phyloP scores from a whole-genome alignment of 2,113 vertebrate species.

The Arizona elegans region DNA sequence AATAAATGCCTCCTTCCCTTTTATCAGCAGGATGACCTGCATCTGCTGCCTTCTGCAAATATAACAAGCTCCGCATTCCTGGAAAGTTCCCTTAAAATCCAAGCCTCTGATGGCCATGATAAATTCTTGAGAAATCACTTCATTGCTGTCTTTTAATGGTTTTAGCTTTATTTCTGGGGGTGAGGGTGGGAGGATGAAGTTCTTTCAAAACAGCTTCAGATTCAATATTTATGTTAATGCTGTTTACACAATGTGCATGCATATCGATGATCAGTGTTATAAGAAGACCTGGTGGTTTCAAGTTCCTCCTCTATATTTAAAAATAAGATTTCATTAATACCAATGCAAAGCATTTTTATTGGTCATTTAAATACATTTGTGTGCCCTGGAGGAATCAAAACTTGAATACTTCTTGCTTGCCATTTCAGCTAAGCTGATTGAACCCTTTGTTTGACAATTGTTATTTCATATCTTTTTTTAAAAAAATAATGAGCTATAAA shows the following conservation, averaged over 20 bases:
- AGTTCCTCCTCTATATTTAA: not conserved
- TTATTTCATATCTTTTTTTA: not conserved
- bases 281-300: not conserved
- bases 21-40: not conserved
- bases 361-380: not conserved
- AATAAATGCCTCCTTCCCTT: not conserved
- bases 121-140: not conserved
- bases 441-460: not conserved
- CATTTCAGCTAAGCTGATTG: not conserved
- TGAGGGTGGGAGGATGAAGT: fast-evolving
- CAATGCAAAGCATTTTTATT: not conserved
- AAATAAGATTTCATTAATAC: not conserved
- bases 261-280: not conserved
- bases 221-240: not conserved
- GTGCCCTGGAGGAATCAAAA: not conserved
- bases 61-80: not conserved
- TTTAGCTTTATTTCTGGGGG: not conserved
- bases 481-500: not conserved
- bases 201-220: not conserved
- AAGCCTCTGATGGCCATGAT: not conserved
- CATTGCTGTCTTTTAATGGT: not conserved
- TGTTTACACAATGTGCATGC: not conserved
- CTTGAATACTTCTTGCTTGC: not conserved
- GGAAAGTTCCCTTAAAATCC: not conserved
- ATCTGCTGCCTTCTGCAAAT: not conserved